These are phyloP conservation scores for Ecdyonurus torrentis DNA, from an alignment of 2,888 invertebrate genomes.

Conservation along the genomic window DNA sequence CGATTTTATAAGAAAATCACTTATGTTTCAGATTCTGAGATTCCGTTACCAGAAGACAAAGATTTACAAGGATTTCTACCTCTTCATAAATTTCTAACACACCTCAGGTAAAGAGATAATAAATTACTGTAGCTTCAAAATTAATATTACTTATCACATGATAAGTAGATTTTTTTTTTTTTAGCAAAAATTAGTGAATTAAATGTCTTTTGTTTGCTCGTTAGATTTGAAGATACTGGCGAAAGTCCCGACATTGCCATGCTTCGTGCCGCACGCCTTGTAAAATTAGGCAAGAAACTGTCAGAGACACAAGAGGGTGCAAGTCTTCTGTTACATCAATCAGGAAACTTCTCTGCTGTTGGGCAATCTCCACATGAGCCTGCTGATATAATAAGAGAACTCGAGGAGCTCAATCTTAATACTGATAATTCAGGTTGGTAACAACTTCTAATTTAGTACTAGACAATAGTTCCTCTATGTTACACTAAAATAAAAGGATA, in stretches of 20 bases:
- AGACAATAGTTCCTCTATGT: no score
- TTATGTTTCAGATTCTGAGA: constrained; percentile 34
- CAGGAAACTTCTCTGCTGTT: constrained; percentile 6
- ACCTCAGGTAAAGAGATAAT: constrained; percentile 31
- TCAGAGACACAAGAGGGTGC: constrained; percentile 19
- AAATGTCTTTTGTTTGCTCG: no score
- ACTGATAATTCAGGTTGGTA: no score
- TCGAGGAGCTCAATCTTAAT: constrained; percentile 35
- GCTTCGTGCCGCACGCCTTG: constrained; percentile 31
- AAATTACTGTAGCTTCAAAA: no score
- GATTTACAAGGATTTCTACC: constrained; percentile 67
- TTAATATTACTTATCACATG: no score
- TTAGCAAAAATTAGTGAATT: no score
- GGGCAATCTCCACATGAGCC: constrained; percentile 13
- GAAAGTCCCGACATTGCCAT: constrained; percentile 20
- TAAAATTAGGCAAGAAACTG: constrained; percentile 33
- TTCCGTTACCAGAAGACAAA: constrained; percentile 61
- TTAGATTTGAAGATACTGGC: not conserved
- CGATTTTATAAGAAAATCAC: no score
- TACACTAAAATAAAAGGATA: no score
- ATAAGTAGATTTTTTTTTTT: no score
- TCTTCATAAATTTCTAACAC: constrained; percentile 39
- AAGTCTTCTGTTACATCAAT: not conserved
- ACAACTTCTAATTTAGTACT: no score
- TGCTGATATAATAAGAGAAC: constrained; percentile 34